phyloP scores from a whole-genome alignment of 1,140 invertebrate genomes.

The Triops cancriformis region DNA sequence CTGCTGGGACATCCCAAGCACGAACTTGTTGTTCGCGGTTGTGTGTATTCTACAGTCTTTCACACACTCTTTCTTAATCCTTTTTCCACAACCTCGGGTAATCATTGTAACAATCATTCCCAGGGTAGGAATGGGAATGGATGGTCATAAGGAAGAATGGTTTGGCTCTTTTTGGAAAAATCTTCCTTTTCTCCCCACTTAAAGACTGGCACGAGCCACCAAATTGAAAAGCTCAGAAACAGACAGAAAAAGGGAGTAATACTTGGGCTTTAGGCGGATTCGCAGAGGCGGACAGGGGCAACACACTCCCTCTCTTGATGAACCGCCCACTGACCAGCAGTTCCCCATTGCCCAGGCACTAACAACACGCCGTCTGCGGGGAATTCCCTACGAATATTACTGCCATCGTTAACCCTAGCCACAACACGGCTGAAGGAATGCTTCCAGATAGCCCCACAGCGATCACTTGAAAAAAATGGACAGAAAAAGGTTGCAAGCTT shows the following conservation, averaged over 20 bases:
- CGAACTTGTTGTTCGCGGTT: background rate
- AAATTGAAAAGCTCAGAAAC: background rate
- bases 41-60: background rate
- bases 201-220: background rate
- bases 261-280: background rate
- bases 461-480: no score
- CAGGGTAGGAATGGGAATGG: background rate
- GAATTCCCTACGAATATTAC: slow-evolving; percentile 2
- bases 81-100: background rate
- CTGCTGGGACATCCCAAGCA: background rate
- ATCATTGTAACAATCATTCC: background rate
- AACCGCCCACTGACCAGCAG: slow-evolving; percentile 2
- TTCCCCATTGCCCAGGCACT: background rate
- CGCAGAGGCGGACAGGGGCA: background rate
- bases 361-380: slow-evolving; percentile 1
- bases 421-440: background rate
- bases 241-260: background rate
- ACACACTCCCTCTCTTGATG: background rate
- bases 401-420: background rate
- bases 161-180: background rate
- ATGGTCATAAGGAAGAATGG: background rate
- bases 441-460: background rate
- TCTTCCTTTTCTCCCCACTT: background rate
- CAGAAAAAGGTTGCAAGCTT: background rate
- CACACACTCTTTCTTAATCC: background rate